Percentiles rank a stretch among this genome's conserved stretches.
Conservation (phyloP, 2,113 vertebrate species). For the Nerophis ophidion region DNA sequence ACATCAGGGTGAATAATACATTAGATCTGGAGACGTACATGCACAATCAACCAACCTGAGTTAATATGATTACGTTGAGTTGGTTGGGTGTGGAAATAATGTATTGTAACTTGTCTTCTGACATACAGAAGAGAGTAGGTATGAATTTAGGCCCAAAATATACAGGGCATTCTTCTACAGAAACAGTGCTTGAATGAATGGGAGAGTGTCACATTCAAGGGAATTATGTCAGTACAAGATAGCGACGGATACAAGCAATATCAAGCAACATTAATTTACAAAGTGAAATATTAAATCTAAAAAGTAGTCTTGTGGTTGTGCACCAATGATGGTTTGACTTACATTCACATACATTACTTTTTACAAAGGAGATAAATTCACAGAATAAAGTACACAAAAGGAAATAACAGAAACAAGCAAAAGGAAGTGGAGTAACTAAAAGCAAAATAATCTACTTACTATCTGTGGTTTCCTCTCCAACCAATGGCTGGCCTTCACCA, state of each 20-base stretch:
- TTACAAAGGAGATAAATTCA: background rate
- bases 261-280: no score
- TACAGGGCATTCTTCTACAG: constrained; percentile 37
- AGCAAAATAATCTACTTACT: constrained; percentile 67
- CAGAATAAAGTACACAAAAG: background rate
- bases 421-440: constrained; percentile 1
- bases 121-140: constrained; percentile 38
- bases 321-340: no score
- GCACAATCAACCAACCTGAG: constrained; percentile 40
- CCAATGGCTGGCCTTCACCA: constrained; percentile 84
- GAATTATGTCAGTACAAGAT: no score
- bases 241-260: no score
- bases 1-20: constrained; percentile 31
- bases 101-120: background rate
- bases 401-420: background rate
- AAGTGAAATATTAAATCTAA: no score
- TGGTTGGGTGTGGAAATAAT: background rate
- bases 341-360: no score
- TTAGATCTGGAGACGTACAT: constrained; percentile 18
- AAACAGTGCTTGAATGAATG: constrained; percentile 50
- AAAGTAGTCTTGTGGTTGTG: no score
- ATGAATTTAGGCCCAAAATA: constrained; percentile 51
- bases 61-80: constrained; percentile 42
- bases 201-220: background rate
- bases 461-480: constrained; percentile 88